A percentile compares a stretch with the other conserved stretches of the same genome.
Evolutionary conservation across 2,797 vertebrate species (phyloP).

Genomic region (Ciconia nigra): DNA sequence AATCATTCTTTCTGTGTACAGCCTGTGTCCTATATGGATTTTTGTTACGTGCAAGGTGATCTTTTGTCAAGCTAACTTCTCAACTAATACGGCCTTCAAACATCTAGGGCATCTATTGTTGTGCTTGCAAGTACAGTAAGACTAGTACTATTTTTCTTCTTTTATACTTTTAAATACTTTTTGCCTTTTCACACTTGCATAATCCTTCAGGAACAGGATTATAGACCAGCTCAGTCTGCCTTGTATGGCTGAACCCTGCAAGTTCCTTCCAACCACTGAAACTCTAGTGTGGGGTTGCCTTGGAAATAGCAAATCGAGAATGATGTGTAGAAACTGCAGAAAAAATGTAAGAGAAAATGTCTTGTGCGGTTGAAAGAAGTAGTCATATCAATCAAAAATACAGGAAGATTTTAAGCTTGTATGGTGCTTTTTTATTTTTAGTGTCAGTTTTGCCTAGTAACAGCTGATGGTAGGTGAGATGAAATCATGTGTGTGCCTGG

Average conservation of each 20-base stretch:
- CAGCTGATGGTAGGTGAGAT: neutral
- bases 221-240: neutral
- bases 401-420: neutral
- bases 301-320: constrained; percentile 6
- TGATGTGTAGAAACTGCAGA: neutral
- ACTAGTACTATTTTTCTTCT: neutral
- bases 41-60: neutral
- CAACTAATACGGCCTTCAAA: rapidly evolving
- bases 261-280: neutral
- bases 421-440: neutral
- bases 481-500: rapidly evolving
- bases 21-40: neutral
- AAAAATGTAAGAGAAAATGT: neutral
- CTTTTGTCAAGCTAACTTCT: neutral
- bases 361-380: neutral
- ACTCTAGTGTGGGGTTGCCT: neutral
- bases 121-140: neutral
- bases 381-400: neutral
- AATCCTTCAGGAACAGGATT: neutral
- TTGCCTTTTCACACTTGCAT: neutral
- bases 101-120: neutral
- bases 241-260: neutral
- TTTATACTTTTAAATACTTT: neutral
- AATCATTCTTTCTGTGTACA: neutral
- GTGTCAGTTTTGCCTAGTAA: neutral